Evolutionary conservation across 2,113 vertebrate genomes (phyloP).

Genomic region (Montifringilla adamsi): DNA sequence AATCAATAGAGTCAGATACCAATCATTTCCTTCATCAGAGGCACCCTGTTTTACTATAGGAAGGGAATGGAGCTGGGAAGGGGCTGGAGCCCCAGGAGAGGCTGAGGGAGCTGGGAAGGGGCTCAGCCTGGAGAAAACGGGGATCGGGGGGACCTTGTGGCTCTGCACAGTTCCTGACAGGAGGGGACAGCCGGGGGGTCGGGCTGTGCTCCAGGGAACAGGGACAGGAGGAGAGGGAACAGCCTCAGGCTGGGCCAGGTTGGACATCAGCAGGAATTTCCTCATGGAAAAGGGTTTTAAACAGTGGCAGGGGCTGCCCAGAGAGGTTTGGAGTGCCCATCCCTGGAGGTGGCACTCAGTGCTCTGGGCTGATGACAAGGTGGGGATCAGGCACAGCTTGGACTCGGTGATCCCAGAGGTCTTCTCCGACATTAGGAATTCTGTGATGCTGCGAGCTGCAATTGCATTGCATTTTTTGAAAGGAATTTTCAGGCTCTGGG

Average conservation of each 20-base stretch:
- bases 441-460: background rate
- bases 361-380: background rate
- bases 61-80: rapidly evolving
- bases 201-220: background rate
- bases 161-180: background rate
- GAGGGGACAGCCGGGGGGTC: background rate
- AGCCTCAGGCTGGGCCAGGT: background rate
- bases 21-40: too few species aligned
- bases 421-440: background rate
- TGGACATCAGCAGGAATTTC: background rate
- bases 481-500: background rate
- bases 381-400: rapidly evolving
- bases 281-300: rapidly evolving
- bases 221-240: background rate
- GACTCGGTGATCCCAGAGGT: background rate
- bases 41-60: too few species aligned
- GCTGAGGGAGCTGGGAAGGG: background rate
- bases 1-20: too few species aligned
- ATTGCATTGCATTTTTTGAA: too few species aligned
- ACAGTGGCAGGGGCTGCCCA: rapidly evolving
- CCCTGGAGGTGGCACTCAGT: rapidly evolving
- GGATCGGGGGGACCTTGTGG: background rate
- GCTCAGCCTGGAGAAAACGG: background rate
- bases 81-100: background rate
- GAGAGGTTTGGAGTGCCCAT: background rate